A percentile compares a stretch with the other conserved stretches of the same genome.
These are phyloP conservation scores for Pipistrellus pygmaeus DNA, from an alignment of 2,797 vertebrate species.

Conservation along the genomic window DNA sequence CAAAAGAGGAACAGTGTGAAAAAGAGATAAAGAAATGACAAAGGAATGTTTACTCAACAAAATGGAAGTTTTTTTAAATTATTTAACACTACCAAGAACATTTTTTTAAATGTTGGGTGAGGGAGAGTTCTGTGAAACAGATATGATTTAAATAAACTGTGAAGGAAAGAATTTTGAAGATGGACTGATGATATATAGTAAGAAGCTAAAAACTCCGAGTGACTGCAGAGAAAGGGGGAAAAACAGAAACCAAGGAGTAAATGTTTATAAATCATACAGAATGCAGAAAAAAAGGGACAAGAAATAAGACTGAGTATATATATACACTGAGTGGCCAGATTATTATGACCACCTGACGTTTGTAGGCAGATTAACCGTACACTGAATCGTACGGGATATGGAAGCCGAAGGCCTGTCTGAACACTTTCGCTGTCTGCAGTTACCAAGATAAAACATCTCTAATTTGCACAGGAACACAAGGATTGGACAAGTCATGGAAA, in stretches of 20 bases:
- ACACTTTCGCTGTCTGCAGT: no score
- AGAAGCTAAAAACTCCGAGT: not conserved
- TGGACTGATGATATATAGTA: not conserved
- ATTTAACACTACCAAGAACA: not conserved
- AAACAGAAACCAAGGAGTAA: not conserved
- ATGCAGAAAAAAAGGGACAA: not conserved
- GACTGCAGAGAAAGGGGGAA: not conserved
- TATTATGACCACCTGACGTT: no score
- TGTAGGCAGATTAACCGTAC: no score
- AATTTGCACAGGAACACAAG: no score
- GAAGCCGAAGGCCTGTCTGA: no score
- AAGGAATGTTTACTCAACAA: not conserved
- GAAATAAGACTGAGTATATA: not conserved
- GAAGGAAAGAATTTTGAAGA: not conserved
- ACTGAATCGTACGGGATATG: no score
- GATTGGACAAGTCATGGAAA: no score
- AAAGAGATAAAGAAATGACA: constrained; percentile 17
- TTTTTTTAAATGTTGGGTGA: not conserved
- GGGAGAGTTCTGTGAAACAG: not conserved
- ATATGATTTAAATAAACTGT: not conserved
- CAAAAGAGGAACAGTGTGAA: not conserved
- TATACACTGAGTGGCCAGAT: no score
- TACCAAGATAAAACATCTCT: no score
- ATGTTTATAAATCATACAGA: not conserved
- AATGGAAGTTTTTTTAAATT: not conserved